Evolutionary conservation across 2,888 invertebrate genomes (phyloP).

Genomic region (Leptopterna dolabrata): DNA sequence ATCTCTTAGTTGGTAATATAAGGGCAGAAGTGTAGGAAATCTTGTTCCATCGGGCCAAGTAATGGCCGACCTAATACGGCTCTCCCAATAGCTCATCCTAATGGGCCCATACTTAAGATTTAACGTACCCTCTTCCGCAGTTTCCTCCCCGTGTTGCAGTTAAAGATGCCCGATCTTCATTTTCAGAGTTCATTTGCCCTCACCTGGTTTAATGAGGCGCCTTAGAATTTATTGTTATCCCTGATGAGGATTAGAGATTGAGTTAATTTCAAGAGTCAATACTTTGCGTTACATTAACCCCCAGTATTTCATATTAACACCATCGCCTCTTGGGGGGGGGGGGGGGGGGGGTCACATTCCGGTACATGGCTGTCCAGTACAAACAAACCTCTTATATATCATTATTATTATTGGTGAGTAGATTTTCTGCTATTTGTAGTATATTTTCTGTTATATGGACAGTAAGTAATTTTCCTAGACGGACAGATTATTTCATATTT

Average conservation of each 20-base stretch:
- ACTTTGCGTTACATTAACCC: background rate
- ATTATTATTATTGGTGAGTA: no score
- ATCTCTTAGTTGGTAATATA: slow-evolving; percentile 47
- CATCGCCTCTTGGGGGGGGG: background rate
- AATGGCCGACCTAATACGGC: slow-evolving; percentile 39
- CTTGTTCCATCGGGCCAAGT: slow-evolving; percentile 32
- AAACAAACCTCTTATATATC: no score
- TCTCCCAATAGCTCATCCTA: slow-evolving; percentile 43
- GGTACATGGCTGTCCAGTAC: no score
- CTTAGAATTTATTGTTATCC: background rate
- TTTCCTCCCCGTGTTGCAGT: background rate
- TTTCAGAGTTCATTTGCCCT: slow-evolving; percentile 7
- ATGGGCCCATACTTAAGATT: slow-evolving; percentile 30
- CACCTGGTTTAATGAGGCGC: background rate
- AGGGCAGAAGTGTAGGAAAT: slow-evolving; percentile 45
- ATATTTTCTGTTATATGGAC: no score
- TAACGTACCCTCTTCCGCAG: slow-evolving; percentile 16
- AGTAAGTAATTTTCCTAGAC: no score
- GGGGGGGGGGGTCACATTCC: no score
- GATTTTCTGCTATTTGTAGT: no score
- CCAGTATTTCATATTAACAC: background rate
- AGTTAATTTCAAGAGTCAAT: background rate
- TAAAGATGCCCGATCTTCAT: slow-evolving; percentile 5
- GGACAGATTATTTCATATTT: no score
- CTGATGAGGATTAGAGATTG: background rate